Base-by-base conservation (phyloP, 2,888 invertebrate genomes). In the Andricus curvator region DNA sequence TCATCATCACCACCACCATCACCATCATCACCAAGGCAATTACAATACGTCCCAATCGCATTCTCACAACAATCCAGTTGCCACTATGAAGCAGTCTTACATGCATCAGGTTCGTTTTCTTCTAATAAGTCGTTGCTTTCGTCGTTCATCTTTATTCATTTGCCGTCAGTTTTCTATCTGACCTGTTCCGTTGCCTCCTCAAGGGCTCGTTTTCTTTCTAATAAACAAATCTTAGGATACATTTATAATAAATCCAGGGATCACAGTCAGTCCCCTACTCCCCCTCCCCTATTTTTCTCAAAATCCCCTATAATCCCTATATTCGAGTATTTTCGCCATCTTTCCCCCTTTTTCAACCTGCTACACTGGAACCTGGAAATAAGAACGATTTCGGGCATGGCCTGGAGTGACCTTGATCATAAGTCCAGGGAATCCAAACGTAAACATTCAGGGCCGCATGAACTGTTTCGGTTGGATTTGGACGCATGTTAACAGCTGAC, bases 81-180 rank as follows among this genome's bases (percentile, higher is more conserved):
- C 90, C 88, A 91, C 91, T 85, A 93, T 93, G 93, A 93, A 93
- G 92, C 93, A 93, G 91, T 93, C 93, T 87, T 93, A 93, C 87
- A 93, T 93, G 91, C 93, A 48, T 48, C 48, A 93, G 93, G 93
- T 93, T 93, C 88, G 88, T 87, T 84, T 84, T 83, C 81, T 68
- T 78, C 74, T 65, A 56, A 37, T 65, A 65, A 25, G 64, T 51
- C 60, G 62, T 78, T 74, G 76, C 33, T 66, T 78, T 74, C 33
- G 51, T 33, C 11, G 29, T 70, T 29, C 48, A 29, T 70, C 67
- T 44, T 67, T 76, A 51, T 56, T 70, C n/a, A 64, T 6, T 33
- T 66, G 66, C 8, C 41, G 13, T 56, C 29, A 51, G 8, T 68
- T 68, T 44, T 22, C 37, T 41, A 41, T 37, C 64, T 76, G 6